Conservation (phyloP, 2,797 vertebrate genomes). For the Eleutherodactylus coqui region DNA sequence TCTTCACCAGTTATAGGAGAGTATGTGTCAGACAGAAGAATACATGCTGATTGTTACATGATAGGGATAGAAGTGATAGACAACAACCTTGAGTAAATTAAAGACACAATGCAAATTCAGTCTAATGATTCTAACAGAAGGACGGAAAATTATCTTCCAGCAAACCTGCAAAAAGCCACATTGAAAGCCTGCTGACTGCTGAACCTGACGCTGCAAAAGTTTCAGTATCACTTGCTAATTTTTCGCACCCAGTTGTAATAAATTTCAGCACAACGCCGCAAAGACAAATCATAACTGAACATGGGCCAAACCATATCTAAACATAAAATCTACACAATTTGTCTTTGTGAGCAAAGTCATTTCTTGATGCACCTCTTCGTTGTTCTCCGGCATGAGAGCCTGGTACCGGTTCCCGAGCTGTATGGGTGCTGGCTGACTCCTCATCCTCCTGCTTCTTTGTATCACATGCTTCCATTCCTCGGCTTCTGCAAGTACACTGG, state of each 20-base stretch:
- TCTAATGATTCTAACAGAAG: background rate
- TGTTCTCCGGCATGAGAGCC: too few relatives aligned
- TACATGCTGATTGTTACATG: too few relatives aligned
- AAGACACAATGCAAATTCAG: background rate
- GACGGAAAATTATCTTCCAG: background rate
- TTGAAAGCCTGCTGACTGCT: background rate
- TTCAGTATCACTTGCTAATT: constrained; percentile 1
- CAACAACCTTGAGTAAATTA: background rate
- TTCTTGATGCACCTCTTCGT: too few relatives aligned
- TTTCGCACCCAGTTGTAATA: constrained; percentile 5
- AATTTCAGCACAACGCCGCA: background rate
- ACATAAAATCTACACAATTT: background rate
- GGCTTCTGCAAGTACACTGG: too few relatives aligned
- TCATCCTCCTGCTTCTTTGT: too few relatives aligned
- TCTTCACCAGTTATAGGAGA: too few relatives aligned
- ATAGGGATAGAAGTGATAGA: background rate
- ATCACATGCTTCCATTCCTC: too few relatives aligned
- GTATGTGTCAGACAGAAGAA: too few relatives aligned
- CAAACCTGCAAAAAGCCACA: background rate
- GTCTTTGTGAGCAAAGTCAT: too few relatives aligned
- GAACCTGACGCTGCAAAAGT: background rate
- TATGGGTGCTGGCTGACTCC: too few relatives aligned
- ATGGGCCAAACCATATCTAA: background rate
- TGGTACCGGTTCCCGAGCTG: too few relatives aligned
- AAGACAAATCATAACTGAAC: background rate